Evolutionary conservation across 2,113 vertebrate genomes (phyloP).

Genomic region (Saiga tatarica): DNA sequence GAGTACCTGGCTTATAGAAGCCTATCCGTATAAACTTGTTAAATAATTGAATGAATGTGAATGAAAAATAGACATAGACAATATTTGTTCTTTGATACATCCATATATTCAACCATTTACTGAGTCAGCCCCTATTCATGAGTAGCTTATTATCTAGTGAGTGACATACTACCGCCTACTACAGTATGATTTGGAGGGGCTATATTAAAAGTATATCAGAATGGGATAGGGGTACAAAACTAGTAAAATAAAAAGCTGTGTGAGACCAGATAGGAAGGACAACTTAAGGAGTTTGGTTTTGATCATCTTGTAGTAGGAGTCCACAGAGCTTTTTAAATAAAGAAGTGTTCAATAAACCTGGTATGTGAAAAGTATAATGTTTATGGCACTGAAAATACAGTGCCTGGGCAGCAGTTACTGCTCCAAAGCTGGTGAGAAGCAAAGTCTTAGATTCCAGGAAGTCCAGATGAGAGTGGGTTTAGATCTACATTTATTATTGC

Average conservation of each 20-base stretch:
- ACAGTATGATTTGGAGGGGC: background rate
- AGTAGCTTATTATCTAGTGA: background rate
- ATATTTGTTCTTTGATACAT: background rate
- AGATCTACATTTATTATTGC: background rate
- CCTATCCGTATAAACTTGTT: background rate
- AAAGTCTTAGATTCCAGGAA: background rate
- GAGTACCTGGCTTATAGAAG: background rate
- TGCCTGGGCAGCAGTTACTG: background rate
- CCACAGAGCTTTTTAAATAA: background rate
- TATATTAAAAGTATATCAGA: background rate
- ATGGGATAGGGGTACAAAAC: background rate
- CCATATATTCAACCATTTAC: background rate
- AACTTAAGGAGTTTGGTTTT: background rate
- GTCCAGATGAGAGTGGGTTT: background rate
- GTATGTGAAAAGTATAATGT: background rate
- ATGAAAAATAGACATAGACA: background rate
- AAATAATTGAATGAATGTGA: background rate
- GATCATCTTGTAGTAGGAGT: background rate
- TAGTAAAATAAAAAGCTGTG: background rate
- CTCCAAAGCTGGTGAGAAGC: background rate
- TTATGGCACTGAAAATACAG: too few relatives aligned
- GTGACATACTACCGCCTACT: background rate
- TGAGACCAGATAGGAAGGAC: background rate
- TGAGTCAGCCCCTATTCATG: background rate
- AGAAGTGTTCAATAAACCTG: background rate